Evolutionary conservation across 2,113 vertebrate species (phyloP), one percentile per base, ranked within the genome.

Genomic region (Nannobrachium achirus): DNA sequence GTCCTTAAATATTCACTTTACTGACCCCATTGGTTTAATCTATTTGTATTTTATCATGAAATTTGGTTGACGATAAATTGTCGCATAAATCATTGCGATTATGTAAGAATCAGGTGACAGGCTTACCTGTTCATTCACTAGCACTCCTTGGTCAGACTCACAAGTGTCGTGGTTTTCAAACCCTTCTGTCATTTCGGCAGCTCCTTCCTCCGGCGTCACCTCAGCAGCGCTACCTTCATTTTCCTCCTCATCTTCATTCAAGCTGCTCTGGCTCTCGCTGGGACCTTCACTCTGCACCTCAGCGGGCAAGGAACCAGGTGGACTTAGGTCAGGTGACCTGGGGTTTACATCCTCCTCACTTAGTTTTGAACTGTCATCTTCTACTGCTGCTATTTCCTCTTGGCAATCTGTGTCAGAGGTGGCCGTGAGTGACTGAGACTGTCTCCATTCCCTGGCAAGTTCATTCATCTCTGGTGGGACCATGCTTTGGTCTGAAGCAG

Each of bases 321-420:
- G 16, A 13, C 4, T 19, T 49, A 69, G 19, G 10, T 41, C 42
- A 8, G 55, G 48, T 51, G 63, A 40, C 7, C 44, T 33, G 41
- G 49, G 38, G 41, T 70, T 25, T 20, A 7, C 4, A 10, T 58
- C 1, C 50, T 52, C 15, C 6, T 53, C 1, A 1, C 11, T 41
- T 38, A 14, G 41, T 20, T 84, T 40, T 11, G 59, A 61, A 41
- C 14, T 20, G 18, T 33, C 14, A 10, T 62, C 39, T 25, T 15
- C 59, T 44, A 46, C 8, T 7, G 2, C 1, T 8, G 14, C 49
- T 1, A 13, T 18, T 8, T 46, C 48, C 7, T 46, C 16, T 16
- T 63, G 39, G 10, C 53, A 46, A 7, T 2, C 7, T 10, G 7
- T 25, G 7, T 56, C 51, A 44, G 39, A 44, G n/a, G 20, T 25